Evolutionary conservation across 2,113 vertebrate species (phyloP).

Genomic region (Morone chrysops): DNA sequence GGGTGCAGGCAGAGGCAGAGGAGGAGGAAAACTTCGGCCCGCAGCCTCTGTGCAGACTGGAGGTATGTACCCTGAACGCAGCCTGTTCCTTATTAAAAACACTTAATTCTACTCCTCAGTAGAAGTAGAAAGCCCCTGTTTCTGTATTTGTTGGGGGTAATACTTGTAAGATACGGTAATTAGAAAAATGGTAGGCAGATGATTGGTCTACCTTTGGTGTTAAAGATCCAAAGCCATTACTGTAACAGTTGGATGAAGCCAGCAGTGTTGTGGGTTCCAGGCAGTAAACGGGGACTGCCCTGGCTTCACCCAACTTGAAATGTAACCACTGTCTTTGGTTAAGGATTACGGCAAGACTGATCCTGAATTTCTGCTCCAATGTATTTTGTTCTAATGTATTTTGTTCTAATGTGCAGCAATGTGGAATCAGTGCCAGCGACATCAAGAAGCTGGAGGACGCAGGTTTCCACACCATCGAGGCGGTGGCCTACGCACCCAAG

Average conservation of each 20-base stretch:
- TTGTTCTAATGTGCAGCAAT: slow-evolving; percentile 85
- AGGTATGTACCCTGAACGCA: slow-evolving; percentile 80
- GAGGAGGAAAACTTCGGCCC: slow-evolving; percentile 95
- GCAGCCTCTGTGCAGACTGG: slow-evolving; percentile 90
- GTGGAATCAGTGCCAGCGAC: slow-evolving; percentile 93
- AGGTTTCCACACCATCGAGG: slow-evolving; percentile 97
- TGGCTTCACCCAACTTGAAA: not conserved
- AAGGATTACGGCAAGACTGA: too few relatives aligned
- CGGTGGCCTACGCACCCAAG: slow-evolving; percentile 96
- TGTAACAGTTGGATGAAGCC: too few relatives aligned
- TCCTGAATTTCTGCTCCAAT: not conserved
- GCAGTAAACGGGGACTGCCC: not conserved
- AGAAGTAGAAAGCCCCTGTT: not conserved
- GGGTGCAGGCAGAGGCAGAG: slow-evolving; percentile 85
- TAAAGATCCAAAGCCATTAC: too few relatives aligned
- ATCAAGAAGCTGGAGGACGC: slow-evolving; percentile 97
- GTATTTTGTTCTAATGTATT: not conserved
- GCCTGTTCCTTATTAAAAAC: not conserved
- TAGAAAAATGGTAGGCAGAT: too few relatives aligned
- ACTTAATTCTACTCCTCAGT: too few relatives aligned
- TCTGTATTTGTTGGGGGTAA: too few relatives aligned
- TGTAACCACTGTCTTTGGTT: not conserved
- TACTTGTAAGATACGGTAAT: too few relatives aligned
- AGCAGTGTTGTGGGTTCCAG: not conserved
- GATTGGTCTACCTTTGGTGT: too few relatives aligned